phyloP scores from a whole-genome alignment of 2,113 vertebrate genomes.

The Carassius auratus region DNA sequence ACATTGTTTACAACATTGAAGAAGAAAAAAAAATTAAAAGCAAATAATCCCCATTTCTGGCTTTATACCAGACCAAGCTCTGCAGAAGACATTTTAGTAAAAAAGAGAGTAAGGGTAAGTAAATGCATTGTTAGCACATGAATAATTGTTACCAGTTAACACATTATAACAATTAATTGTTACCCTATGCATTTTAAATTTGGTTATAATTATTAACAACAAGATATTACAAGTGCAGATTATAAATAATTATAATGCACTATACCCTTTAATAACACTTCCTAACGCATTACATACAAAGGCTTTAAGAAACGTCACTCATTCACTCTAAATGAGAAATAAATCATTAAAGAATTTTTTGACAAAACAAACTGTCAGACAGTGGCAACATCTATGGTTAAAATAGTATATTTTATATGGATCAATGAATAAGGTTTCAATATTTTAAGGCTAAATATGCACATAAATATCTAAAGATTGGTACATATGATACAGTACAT shows the following conservation, averaged over 20 bases:
- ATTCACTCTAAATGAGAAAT: not conserved
- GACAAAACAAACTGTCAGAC: not conserved
- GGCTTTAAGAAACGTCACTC: too few species aligned
- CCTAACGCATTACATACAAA: too few species aligned
- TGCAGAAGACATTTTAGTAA: conserved; percentile 27
- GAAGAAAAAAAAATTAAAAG: conserved; percentile 11
- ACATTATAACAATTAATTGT: too few species aligned
- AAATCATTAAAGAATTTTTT: not conserved
- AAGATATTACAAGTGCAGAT: too few species aligned
- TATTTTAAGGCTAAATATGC: not conserved
- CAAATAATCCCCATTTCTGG: conserved; percentile 42
- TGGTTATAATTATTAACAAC: too few species aligned
- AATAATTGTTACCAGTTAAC: too few species aligned
- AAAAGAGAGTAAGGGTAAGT: not conserved
- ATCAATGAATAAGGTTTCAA: not conserved
- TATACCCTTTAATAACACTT: too few species aligned
- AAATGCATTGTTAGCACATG: too few species aligned
- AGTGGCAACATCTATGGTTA: not conserved
- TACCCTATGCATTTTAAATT: too few species aligned
- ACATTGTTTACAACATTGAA: conserved; percentile 7
- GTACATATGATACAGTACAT: not conserved
- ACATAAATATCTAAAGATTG: not conserved
- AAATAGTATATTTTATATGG: not conserved
- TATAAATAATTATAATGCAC: too few species aligned
- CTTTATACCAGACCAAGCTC: conserved; percentile 28